A percentile compares a stretch with the other conserved stretches of the same genome.
Evolutionary conservation across 2,797 vertebrate species (phyloP).

Genomic region (Anisognathus igniventris): DNA sequence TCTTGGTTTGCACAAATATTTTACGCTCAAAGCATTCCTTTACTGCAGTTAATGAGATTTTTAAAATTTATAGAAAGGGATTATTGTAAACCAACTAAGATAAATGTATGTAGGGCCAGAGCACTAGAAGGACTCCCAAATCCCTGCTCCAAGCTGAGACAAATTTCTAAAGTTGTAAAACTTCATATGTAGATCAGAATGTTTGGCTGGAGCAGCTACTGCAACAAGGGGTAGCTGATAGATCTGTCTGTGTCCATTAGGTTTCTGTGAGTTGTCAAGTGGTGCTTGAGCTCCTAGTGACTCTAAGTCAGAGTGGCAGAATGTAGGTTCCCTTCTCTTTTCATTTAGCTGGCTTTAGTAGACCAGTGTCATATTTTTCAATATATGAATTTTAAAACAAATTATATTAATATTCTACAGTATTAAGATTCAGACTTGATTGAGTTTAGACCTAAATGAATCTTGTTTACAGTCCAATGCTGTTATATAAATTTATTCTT

Average conservation of each 20-base stretch:
- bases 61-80: not conserved
- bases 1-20: not conserved
- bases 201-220: not conserved
- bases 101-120: not conserved
- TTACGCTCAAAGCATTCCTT: not conserved
- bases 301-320: not conserved
- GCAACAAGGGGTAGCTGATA: not conserved
- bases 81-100: not conserved
- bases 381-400: not conserved
- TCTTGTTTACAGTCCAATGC: not conserved
- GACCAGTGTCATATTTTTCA: not conserved
- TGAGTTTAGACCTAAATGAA: not conserved
- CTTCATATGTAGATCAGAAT: not conserved
- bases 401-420: not conserved
- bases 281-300: not conserved
- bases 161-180: not conserved
- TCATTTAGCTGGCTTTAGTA: not conserved
- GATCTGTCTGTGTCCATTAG: not conserved
- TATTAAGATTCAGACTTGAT: slow-evolving; percentile 7
- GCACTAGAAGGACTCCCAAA: not conserved
- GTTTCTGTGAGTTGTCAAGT: not conserved
- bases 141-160: not conserved
- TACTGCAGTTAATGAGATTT: not conserved
- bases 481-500: slow-evolving; percentile 8
- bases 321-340: not conserved